Evolutionary conservation across 2,888 invertebrate genomes (phyloP).

Genomic region (Cyclophora albipunctata): DNA sequence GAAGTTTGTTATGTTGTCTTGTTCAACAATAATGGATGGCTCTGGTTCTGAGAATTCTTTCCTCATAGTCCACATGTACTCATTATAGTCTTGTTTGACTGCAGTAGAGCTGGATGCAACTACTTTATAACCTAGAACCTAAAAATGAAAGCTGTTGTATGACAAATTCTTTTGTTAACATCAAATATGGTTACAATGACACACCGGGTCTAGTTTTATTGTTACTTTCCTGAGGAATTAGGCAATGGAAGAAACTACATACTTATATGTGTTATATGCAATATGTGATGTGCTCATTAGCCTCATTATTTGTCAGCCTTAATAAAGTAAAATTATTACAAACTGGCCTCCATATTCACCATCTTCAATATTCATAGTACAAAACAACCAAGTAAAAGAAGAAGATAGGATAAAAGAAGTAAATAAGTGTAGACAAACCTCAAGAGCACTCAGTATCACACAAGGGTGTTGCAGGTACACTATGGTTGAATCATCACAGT

Average conservation of each 20-base stretch:
- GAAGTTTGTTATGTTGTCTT: conserved; percentile 77
- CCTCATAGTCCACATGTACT: conserved; percentile 96
- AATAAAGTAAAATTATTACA: no score
- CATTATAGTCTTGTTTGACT: conserved; percentile 91
- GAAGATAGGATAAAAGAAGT: no score
- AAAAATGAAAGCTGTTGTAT: conserved; percentile 23
- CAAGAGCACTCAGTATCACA: conserved; percentile 88
- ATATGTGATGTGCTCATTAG: no score
- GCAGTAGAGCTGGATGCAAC: conserved; percentile 90
- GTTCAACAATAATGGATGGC: conserved; percentile 78
- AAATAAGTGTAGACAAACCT: conserved; percentile 53
- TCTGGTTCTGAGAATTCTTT: conserved; percentile 90
- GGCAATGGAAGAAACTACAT: no score
- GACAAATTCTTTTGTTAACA: background rate
- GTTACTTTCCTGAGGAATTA: no score
- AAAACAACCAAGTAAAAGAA: no score
- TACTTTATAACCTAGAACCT: conserved; percentile 90
- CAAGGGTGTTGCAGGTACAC: conserved; percentile 92
- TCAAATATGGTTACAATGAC: background rate
- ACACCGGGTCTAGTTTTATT: no score
- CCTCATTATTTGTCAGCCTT: no score
- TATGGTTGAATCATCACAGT: conserved; percentile 89
- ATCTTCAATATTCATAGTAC: no score
- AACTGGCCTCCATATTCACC: no score
- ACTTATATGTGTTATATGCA: no score